Conservation (phyloP, 2,888 invertebrate species). For the Tridacna gigas region DNA sequence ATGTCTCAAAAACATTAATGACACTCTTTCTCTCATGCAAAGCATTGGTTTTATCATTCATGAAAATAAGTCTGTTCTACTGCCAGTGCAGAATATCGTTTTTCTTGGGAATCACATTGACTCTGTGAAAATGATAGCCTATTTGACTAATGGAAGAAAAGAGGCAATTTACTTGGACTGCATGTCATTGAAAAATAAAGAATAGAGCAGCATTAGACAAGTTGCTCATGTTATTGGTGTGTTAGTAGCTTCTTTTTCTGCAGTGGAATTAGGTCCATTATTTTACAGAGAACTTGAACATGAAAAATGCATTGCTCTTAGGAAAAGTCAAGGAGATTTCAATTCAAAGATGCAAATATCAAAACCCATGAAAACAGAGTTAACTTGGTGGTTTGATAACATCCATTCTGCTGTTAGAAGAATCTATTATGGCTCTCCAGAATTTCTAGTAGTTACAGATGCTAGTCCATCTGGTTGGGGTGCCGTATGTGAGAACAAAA, state of each 20-base stretch:
- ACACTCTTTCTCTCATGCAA: background rate
- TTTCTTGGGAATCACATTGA: slow-evolving; percentile 60
- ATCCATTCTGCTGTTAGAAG: background rate
- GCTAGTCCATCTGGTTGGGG: background rate
- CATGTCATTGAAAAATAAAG: background rate
- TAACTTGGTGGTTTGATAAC: slow-evolving; percentile 13
- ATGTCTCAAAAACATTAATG: background rate
- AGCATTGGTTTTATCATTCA: background rate
- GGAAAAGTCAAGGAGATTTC: background rate
- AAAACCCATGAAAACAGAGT: background rate
- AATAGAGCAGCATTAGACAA: background rate
- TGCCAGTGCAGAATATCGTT: slow-evolving; percentile 30
- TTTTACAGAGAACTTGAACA: slow-evolving; percentile 33
- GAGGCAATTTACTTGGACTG: background rate
- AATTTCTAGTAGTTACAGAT: slow-evolving; percentile 16
- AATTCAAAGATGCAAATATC: slow-evolving; percentile 3
- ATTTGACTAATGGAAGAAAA: slow-evolving; percentile 33
- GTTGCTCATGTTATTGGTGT: slow-evolving; percentile 34
- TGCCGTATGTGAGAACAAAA: background rate
- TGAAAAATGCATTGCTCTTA: slow-evolving; percentile 2
- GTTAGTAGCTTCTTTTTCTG: slow-evolving; percentile 32
- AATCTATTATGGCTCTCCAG: background rate
- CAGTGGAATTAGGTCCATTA: slow-evolving; percentile 23
- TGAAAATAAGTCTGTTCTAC: slow-evolving; percentile 48
- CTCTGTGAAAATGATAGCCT: slow-evolving; percentile 54